Conservation (phyloP, 1,140 invertebrate genomes). For the Bombus haemorrhoidalis region DNA sequence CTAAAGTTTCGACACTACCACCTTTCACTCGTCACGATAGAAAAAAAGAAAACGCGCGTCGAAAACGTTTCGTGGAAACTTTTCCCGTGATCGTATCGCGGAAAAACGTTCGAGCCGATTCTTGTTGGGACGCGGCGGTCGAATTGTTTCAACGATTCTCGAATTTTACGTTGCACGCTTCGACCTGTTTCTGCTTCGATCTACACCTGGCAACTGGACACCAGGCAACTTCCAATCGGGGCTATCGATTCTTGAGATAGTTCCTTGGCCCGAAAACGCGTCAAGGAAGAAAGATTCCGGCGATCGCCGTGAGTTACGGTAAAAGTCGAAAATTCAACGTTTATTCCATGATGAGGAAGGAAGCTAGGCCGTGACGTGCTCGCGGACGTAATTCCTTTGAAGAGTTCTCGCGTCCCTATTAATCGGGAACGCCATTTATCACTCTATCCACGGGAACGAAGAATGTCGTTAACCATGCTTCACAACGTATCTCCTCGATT, state of each 20-base stretch:
- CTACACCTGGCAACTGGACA: not conserved
- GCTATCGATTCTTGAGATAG: not conserved
- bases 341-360: not conserved
- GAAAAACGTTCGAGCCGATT: not conserved
- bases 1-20: slow-evolving; percentile 1
- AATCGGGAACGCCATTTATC: not conserved
- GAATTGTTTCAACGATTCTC: not conserved
- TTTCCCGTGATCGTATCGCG: not conserved
- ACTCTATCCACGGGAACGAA: not conserved
- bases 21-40: not conserved
- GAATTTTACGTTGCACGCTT: not conserved
- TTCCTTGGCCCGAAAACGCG: not conserved
- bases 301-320: too few species aligned
- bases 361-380: not conserved
- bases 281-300: not conserved
- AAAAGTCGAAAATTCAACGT: too few species aligned
- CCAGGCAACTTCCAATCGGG: slow-evolving; percentile 8
- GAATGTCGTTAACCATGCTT: not conserved
- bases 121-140: not conserved
- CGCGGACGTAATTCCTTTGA: not conserved
- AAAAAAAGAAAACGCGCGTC: slow-evolving; percentile 1
- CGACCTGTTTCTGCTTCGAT: not conserved
- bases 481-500: not conserved
- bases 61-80: slow-evolving; percentile 24
- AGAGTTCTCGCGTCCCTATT: not conserved